phyloP scores from a whole-genome alignment of 2,797 vertebrate genomes.

The Sebastes matsubarae region DNA sequence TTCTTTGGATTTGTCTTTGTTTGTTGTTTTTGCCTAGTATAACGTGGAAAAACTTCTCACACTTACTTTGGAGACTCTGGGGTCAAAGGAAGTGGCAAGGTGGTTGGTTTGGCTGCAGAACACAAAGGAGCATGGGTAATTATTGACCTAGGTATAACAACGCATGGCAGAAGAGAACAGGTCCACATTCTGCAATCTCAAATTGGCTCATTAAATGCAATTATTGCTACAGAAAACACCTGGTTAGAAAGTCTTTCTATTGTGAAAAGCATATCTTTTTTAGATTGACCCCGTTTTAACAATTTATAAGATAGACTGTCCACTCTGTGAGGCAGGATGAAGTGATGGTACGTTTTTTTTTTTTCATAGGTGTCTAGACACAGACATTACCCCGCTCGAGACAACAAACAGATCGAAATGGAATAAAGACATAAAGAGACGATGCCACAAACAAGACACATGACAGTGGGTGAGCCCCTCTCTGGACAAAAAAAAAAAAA shows the following conservation, averaged over 20 bases:
- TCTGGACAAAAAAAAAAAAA: slow-evolving; percentile 58
- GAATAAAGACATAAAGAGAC: slow-evolving; percentile 67
- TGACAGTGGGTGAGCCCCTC: slow-evolving; percentile 78
- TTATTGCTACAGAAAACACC: slow-evolving; percentile 73
- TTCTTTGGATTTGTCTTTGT: slow-evolving; percentile 46
- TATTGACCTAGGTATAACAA: slow-evolving; percentile 86
- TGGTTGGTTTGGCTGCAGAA: slow-evolving; percentile 98
- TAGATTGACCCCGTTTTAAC: slow-evolving; percentile 80
- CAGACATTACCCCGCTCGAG: slow-evolving; percentile 60
- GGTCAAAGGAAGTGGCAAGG: slow-evolving; percentile 99
- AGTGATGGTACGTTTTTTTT: slow-evolving; percentile 71
- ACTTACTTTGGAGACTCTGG: slow-evolving; percentile 99
- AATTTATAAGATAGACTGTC: slow-evolving; percentile 67
- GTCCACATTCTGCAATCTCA: slow-evolving; percentile 83
- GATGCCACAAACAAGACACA: slow-evolving; percentile 81
- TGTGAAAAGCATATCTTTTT: slow-evolving; percentile 60
- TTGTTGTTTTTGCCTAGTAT: slow-evolving; percentile 81
- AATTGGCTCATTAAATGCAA: slow-evolving; percentile 76
- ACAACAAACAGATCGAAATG: slow-evolving; percentile 67
- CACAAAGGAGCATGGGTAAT: slow-evolving; percentile 88
- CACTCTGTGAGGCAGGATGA: slow-evolving; percentile 85
- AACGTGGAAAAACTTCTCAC: slow-evolving; percentile 91
- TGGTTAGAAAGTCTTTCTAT: slow-evolving; percentile 66
- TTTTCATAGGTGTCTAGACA: slow-evolving; percentile 70
- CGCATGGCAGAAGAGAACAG: slow-evolving; percentile 79